Percentiles rank a stretch among this genome's conserved stretches.
Evolutionary conservation across 1,140 invertebrate genomes (phyloP).

Genomic region (Scylla paramamosain): DNA sequence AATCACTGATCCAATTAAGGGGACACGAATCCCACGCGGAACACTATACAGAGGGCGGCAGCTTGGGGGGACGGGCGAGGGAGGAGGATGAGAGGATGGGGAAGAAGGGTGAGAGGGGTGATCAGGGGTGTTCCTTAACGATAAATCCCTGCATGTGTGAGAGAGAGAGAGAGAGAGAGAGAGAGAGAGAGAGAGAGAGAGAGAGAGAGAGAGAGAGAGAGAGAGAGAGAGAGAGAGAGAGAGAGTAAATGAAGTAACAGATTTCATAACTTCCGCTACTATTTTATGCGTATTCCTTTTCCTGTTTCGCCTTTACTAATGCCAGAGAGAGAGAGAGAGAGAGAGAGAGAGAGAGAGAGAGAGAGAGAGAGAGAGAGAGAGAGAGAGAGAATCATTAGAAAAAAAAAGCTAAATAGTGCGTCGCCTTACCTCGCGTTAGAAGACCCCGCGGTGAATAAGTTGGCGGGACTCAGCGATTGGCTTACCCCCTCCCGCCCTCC

Average conservation of each 20-base stretch:
- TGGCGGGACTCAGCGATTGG: neutral
- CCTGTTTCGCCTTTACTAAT: neutral
- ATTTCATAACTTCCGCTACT: neutral
- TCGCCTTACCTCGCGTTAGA: neutral
- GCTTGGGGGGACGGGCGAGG: neutral
- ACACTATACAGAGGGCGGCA: neutral
- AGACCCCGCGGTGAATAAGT: neutral
- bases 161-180: no score
- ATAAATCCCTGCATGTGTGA: neutral
- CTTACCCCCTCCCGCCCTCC: neutral
- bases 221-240: no score
- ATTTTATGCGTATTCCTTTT: neutral
- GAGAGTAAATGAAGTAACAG: neutral
- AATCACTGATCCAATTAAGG: constrained; percentile 66
- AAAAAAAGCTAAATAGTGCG: constrained; percentile 63
- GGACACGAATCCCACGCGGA: neutral
- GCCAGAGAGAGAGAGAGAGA: neutral
- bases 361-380: neutral
- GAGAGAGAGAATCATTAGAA: neutral
- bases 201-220: no score
- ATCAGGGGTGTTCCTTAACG: neutral
- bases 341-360: neutral
- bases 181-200: no score
- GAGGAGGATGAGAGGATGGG: no score
- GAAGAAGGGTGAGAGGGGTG: no score